These are phyloP conservation scores for Odontocolon sp. DNA, from an alignment of 2,888 invertebrate species.

Conservation along the genomic window DNA sequence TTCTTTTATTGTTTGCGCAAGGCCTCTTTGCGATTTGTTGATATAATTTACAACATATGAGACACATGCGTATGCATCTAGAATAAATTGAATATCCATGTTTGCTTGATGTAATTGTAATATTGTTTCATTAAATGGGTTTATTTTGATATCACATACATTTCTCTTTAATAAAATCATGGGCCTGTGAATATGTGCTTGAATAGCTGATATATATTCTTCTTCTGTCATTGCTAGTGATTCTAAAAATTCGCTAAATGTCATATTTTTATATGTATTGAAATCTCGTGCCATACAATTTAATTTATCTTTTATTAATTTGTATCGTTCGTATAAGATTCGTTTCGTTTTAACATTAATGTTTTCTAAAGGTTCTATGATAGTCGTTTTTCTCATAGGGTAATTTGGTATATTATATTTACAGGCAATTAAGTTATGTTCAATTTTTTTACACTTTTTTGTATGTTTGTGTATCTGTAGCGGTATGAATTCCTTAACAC, in stretches of 20 bases:
- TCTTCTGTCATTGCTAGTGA: background rate
- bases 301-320: constrained; percentile 6
- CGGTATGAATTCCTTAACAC: constrained; percentile 22
- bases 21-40: background rate
- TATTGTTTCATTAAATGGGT: too few relatives aligned
- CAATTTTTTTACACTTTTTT: constrained; percentile 44
- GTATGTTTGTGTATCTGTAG: constrained; percentile 39
- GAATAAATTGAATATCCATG: constrained; percentile 20
- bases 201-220: background rate
- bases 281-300: constrained; percentile 8
- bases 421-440: constrained; percentile 24
- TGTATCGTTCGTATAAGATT: background rate
- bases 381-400: background rate
- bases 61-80: constrained; percentile 15
- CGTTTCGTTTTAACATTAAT: background rate
- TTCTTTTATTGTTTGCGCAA: background rate
- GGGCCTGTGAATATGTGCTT: background rate
- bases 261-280: constrained; percentile 28
- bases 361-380: background rate
- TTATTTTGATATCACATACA: background rate
- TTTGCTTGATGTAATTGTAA: constrained; percentile 6
- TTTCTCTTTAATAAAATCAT: background rate
- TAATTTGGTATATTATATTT: background rate
- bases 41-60: constrained; percentile 11
- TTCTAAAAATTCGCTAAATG: constrained; percentile 22